A percentile compares a stretch with the other conserved stretches of the same genome.
Evolutionary conservation across 2,113 vertebrate genomes (phyloP).

Genomic region (Rhineura floridana): DNA sequence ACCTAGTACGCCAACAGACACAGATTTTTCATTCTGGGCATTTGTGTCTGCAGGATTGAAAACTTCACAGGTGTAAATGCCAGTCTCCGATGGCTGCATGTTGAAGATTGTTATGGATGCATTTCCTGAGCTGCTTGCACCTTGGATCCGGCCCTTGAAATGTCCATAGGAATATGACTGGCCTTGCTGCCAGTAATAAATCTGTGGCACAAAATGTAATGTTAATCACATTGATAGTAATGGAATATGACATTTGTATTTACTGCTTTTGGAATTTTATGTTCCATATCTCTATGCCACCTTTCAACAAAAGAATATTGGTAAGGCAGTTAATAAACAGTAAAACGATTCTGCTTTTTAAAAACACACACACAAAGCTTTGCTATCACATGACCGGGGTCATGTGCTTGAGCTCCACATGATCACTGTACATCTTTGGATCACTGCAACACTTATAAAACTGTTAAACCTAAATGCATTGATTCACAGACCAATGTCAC

Average conservation of each 20-base stretch:
- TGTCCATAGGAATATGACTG: constrained; percentile 46
- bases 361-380: too few relatives aligned
- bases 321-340: background rate
- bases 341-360: too few relatives aligned
- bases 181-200: constrained; percentile 74
- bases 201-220: constrained; percentile 70
- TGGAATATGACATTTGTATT: background rate
- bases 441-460: background rate
- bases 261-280: background rate
- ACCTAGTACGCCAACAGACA: constrained; percentile 84
- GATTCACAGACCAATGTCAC: background rate
- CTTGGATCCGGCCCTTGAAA: constrained; percentile 77
- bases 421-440: background rate
- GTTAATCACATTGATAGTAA: constrained; percentile 36
- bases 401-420: background rate
- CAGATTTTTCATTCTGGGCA: constrained; percentile 71
- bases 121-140: constrained; percentile 72
- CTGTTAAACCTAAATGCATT: background rate
- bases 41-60: constrained; percentile 76
- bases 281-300: background rate
- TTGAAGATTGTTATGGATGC: constrained; percentile 82
- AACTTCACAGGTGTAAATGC: constrained; percentile 84
- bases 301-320: background rate
- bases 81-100: constrained; percentile 82
- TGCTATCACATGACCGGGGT: background rate